Conservation (phyloP, 23 tunicate species). For the Halocynthia roretzi region DNA sequence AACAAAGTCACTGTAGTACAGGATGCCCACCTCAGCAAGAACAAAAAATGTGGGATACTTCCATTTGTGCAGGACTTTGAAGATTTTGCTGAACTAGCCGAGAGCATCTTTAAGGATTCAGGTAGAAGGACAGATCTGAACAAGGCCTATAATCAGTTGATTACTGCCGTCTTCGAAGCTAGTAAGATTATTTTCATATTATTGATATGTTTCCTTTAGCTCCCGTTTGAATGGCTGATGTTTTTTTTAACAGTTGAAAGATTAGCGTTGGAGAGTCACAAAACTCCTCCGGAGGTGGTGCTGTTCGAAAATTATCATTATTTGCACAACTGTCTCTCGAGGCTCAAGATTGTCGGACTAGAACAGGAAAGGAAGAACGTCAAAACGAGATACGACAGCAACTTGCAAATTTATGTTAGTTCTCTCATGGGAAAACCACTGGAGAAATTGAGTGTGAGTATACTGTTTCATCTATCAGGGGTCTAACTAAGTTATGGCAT, state of each 20-base stretch:
- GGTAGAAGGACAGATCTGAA: conserved; percentile 72
- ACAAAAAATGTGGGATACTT: conserved; percentile 85
- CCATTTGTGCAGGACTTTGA: conserved; percentile 90
- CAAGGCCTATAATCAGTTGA: conserved; percentile 80
- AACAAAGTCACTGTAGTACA: conserved; percentile 35
- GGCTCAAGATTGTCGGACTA: conserved; percentile 64
- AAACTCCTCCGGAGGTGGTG: conserved; percentile 91
- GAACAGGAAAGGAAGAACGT: conserved; percentile 69
- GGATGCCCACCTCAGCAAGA: conserved; percentile 51
- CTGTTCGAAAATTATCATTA: conserved; percentile 91
- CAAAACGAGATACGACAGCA: conserved; percentile 40
- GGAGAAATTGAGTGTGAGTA: conserved; percentile 86
- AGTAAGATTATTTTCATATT: conserved; percentile 38
- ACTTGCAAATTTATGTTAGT: conserved; percentile 60
- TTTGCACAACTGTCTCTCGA: conserved; percentile 63
- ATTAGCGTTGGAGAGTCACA: conserved; percentile 38
- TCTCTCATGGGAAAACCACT: conserved; percentile 86
- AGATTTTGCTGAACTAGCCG: conserved; percentile 90
- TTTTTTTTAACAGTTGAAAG: conserved; percentile 18
- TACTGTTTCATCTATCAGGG: too few species aligned
- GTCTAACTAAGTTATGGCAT: too few species aligned
- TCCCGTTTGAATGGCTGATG: background rate
- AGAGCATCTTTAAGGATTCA: conserved; percentile 79
- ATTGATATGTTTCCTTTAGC: background rate
- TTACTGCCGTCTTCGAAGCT: conserved; percentile 69